Evolutionary conservation across 2,888 invertebrate species (phyloP), one percentile per base, ranked within the genome.

Genomic region (Saturnia japonica): DNA sequence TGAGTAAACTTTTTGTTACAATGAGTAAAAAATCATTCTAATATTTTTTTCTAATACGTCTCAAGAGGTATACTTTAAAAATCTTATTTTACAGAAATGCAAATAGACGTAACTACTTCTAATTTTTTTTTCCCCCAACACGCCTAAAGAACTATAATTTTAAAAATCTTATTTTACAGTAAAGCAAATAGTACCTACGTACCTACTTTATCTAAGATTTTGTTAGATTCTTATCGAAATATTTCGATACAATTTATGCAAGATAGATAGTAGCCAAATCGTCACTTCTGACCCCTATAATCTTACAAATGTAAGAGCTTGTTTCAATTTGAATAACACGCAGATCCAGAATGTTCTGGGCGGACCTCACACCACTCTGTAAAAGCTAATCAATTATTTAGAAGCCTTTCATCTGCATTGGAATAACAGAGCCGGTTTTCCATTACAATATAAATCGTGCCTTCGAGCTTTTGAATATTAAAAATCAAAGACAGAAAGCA

Each of bases 331-430:
- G 86, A 88, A 89, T 90, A 88, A 86, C 82, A 85, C 82, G 79
- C 82, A 83, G 83, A 82, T 83, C 71, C 78, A 72, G 72, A 74
- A 74, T 74, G 77, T 76, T 80, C 74, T 74, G 77, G 81, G 80
- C 80, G 80, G 82, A 83, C 84, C 81, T 81, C 78, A 77, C 79
- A 75, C 72, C 79, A 82, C 77, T 85, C 85, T 82, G 80, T 82
- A 81, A 85, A 83, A 84, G 82, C 83, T 82, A 84, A 88, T 89
- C 86, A 88, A 88, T 90, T 90, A 90, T 89, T 88, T 84, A 86
- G 83, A 82, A 85, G 80, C 82, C 83, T 84, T 86, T 84, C 85
- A 86, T 85, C 84, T 84, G 77, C 82, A 81, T 82, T 82, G 73
- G 78, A 76, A 78, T 74, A 72, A 74, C 78, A 78, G 83, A 75